Percentiles rank a stretch among this genome's conserved stretches.
phyloP scores from a whole-genome alignment of 2,888 invertebrate species.

The Actias luna region DNA sequence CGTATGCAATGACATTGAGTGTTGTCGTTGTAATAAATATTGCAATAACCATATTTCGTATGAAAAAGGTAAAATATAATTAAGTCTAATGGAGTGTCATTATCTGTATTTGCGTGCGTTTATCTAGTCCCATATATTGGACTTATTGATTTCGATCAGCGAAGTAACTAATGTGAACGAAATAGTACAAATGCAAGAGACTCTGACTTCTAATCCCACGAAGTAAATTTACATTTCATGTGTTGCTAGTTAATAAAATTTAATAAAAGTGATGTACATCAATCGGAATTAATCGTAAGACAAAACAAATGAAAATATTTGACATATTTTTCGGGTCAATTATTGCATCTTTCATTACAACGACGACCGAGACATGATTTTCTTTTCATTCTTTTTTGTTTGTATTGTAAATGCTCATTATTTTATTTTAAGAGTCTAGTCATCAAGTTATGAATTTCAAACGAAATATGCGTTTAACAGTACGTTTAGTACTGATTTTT shows the following conservation, averaged over 20 bases:
- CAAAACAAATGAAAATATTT: neutral
- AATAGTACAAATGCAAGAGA: no score
- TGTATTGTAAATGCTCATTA: slow-evolving; percentile 80
- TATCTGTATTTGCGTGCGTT: neutral
- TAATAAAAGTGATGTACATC: no score
- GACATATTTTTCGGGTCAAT: neutral
- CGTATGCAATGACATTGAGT: slow-evolving; percentile 39
- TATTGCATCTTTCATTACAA: neutral
- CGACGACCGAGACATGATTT: slow-evolving; percentile 39
- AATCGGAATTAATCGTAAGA: neutral
- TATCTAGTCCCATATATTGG: neutral
- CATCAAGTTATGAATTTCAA: slow-evolving; percentile 74
- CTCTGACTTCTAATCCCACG: no score
- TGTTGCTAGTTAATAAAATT: no score
- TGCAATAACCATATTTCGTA: neutral
- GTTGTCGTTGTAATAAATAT: slow-evolving; percentile 7
- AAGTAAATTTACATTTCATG: no score
- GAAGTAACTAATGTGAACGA: neutral
- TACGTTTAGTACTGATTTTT: slow-evolving; percentile 31
- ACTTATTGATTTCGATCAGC: neutral
- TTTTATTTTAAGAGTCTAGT: slow-evolving; percentile 79
- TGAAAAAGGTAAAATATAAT: neutral
- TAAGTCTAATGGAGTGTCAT: neutral
- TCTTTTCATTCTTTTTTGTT: slow-evolving; percentile 60
- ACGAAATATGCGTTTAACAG: slow-evolving; percentile 45